Evolutionary conservation across 1,140 invertebrate species (phyloP).

Genomic region (Macrocentrus cingulum): DNA sequence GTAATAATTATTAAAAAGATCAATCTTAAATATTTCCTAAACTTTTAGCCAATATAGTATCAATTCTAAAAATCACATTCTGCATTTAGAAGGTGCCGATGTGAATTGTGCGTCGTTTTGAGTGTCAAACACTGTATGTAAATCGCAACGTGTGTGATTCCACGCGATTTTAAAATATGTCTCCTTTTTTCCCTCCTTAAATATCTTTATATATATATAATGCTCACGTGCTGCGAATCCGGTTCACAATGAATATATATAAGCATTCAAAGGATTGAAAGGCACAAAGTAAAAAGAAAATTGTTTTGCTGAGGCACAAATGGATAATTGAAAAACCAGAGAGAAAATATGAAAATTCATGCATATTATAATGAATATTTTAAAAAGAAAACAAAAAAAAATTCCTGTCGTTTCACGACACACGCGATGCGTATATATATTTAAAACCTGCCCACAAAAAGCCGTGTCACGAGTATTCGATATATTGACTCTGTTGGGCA

Average conservation of each 20-base stretch:
- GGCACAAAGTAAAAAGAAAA: slow-evolving; percentile 49
- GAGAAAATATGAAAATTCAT: slow-evolving; percentile 22
- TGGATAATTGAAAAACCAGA: slow-evolving; percentile 41
- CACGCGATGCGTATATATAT: slow-evolving; percentile 3
- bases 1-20: slow-evolving; percentile 19
- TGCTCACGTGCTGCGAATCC: slow-evolving; percentile 19
- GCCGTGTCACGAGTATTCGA: no score
- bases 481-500: slow-evolving; percentile 47
- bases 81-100: slow-evolving; percentile 56
- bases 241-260: slow-evolving; percentile 18
- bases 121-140: slow-evolving; percentile 49
- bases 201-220: slow-evolving; percentile 13
- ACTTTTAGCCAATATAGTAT: slow-evolving; percentile 31
- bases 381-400: no score
- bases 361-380: no score
- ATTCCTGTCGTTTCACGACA: slow-evolving; percentile 3
- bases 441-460: slow-evolving; percentile 20
- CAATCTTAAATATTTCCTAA: slow-evolving; percentile 35
- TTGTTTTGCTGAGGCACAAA: slow-evolving; percentile 40
- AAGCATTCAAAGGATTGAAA: slow-evolving; percentile 41
- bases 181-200: slow-evolving; percentile 4
- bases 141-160: slow-evolving; percentile 18
- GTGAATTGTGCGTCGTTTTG: slow-evolving; percentile 58
- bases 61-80: slow-evolving; percentile 52
- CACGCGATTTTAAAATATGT: slow-evolving; percentile 15